Base-by-base conservation (phyloP, 2,797 vertebrate genomes). In the Gymnocypris eckloni region DNA sequence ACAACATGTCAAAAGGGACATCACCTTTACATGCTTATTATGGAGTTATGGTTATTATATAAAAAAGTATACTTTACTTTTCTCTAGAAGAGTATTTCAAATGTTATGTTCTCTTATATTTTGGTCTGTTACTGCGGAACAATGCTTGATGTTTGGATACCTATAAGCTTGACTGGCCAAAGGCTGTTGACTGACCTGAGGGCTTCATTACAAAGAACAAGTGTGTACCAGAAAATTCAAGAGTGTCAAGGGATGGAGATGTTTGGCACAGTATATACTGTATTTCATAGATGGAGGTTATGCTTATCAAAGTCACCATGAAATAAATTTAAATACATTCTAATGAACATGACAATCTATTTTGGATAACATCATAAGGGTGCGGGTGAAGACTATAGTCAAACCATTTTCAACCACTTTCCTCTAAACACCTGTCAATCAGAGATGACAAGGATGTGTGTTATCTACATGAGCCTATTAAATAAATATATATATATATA, bases 141-240 rank as follows among this genome's bases (percentile, higher is more conserved):
- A 61, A n/a, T 61, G 59, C 22, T n/a, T 25, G 9, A 88, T 86
- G 39, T 61, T 61, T 61, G n/a, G 59, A 61, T 61, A 61, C 59
- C 59, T n/a, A 25, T 7, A 54, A 25, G n/a, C 9, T 12, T 25
- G 59, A 61, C 7, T 59, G 7, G n/a, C 56, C 22, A 61, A 61
- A 11, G 56, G 0, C 22, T 61, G 22, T 61, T 61, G 22, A 61
- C 59, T 61, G n/a, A 61, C 56, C 3, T 61, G 59, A 61, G 59
- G n/a, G 59, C 59, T 61, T 61, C 7, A 61, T 61, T 61, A 61
- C 59, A 61, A 22, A 61, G 59, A 25, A 61, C 59, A 61, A 61
- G 20, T 61, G 22, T 25, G 28, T 33, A 25, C n/a, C n/a, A 61
- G 59, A 25, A n/a, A 6, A 18, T 52, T 52, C 6, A 52, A 52